Evolutionary conservation across 30 jellyfish, hydroid and myxozoan species (phyloP), one percentile per base, ranked within the genome.

Genomic region (Cassiopea andromeda): DNA sequence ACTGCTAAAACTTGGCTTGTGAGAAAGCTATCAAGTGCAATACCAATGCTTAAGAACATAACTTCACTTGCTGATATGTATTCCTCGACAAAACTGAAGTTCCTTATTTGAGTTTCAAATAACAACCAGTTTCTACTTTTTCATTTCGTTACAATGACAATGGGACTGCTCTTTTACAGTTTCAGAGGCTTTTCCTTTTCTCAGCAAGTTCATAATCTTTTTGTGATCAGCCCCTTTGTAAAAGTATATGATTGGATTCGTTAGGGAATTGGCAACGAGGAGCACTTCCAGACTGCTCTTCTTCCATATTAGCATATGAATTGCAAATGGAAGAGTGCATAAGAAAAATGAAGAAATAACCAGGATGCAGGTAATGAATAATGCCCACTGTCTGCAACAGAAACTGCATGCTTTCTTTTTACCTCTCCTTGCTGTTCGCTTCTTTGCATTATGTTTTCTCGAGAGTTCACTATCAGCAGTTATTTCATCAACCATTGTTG

Each of bases 301-400:
- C 9, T 15, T 27, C 46, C 81, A 48, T 8, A 80, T 17, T 7
- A 70, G 80, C 10, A 38, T 87, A 48, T 87, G 85, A 13, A 87
- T 58, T 6, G 90, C 90, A 73, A 78, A 78, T 3, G 94, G 94
- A 79, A 78, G 44, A 14, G 94, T 87, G 85, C 94, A 87, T 59
- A 54, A 60, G 46, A 77, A 17, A 75, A 87, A 87, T 1, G 90
- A 66, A 1, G 44, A 48, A 9, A 87, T 58, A 17, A 87, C 94
- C 8, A 87, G 80, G 85, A 44, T 27, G 75, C 94, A 87, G 48
- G 94, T 74, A 2, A 47, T n/a, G 18, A 87, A 17, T 80, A 87
- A 44, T 68, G 94, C 94, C 59, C 58, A 76, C 45, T 87, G 82
- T 61, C 69, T 78, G 1, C 85, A 19, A 77, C 94, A 87, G 46